Evolutionary conservation across 1,140 invertebrate genomes (phyloP).

Genomic region (Diabrotica virgifera): DNA sequence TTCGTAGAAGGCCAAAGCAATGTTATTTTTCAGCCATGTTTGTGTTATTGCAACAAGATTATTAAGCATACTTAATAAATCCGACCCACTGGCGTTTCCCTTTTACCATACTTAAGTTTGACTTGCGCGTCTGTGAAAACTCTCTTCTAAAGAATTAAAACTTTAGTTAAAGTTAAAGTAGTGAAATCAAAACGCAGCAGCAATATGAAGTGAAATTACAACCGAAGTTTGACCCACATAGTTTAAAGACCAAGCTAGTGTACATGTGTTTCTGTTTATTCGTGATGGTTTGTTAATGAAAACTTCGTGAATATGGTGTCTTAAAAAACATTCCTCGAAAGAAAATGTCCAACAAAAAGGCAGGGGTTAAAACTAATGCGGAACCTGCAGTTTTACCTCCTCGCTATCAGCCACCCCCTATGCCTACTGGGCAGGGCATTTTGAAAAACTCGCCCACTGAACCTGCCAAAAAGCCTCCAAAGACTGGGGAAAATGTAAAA

Average conservation of each 20-base stretch:
- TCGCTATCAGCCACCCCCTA: slow-evolving; percentile 64
- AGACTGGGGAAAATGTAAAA: slow-evolving; percentile 21
- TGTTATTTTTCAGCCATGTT: slow-evolving; percentile 18
- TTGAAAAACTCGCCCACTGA: slow-evolving; percentile 52
- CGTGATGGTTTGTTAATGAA: not conserved
- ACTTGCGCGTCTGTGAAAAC: not conserved
- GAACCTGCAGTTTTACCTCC: slow-evolving; percentile 51
- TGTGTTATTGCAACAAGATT: not conserved
- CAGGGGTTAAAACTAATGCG: slow-evolving; percentile 5
- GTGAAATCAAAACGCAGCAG: slow-evolving; percentile 15
- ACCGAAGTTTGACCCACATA: slow-evolving; percentile 14
- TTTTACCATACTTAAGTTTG: not conserved
- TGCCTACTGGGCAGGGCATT: slow-evolving; percentile 53
- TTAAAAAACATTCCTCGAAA: not conserved
- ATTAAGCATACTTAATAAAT: not conserved
- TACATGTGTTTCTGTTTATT: not conserved
- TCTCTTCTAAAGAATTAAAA: not conserved
- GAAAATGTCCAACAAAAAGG: slow-evolving; percentile 22
- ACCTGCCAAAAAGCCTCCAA: slow-evolving; percentile 32
- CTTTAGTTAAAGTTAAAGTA: slow-evolving; percentile 3
- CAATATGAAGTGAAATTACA: slow-evolving; percentile 14
- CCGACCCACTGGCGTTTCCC: not conserved
- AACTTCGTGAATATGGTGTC: slow-evolving; percentile 8
- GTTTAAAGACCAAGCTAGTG: slow-evolving; percentile 14
- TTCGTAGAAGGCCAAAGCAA: slow-evolving; percentile 12